phyloP scores from a whole-genome alignment of 2,797 vertebrate species.

The Scolopax rusticola region DNA sequence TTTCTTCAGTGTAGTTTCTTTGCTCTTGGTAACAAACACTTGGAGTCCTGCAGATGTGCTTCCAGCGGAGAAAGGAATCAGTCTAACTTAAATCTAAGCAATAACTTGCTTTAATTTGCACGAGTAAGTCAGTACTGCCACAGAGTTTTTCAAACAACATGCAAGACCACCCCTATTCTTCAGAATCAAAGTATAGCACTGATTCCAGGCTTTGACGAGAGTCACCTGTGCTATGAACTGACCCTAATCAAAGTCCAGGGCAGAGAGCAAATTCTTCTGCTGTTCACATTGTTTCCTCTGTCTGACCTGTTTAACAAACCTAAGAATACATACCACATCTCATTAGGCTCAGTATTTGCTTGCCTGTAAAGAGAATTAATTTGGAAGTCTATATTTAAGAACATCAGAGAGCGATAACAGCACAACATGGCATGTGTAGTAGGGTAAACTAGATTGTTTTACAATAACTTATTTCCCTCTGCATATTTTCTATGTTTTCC shows the following conservation, averaged over 20 bases:
- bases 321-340: not conserved
- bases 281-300: constrained; percentile 13
- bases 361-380: not conserved
- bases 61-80: not conserved
- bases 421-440: not conserved
- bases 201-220: not conserved
- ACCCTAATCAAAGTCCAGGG: constrained; percentile 15
- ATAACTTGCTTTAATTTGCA: not conserved
- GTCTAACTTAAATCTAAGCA: not conserved
- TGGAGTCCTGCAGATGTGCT: not conserved
- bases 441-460: not conserved
- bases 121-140: not conserved
- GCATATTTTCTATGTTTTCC: not conserved
- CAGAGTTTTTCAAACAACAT: not conserved
- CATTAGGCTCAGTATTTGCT: not conserved
- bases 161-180: not conserved
- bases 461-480: not conserved
- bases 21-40: not conserved
- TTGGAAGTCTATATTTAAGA: not conserved
- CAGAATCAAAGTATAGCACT: not conserved
- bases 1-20: not conserved
- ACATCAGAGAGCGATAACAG: not conserved
- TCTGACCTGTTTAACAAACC: constrained; percentile 29
- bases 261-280: constrained; percentile 12
- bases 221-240: constrained; percentile 9